Percentiles rank a stretch among this genome's conserved stretches.
Conservation (phyloP, 2,888 invertebrate genomes). For the Spilarctia lutea region DNA sequence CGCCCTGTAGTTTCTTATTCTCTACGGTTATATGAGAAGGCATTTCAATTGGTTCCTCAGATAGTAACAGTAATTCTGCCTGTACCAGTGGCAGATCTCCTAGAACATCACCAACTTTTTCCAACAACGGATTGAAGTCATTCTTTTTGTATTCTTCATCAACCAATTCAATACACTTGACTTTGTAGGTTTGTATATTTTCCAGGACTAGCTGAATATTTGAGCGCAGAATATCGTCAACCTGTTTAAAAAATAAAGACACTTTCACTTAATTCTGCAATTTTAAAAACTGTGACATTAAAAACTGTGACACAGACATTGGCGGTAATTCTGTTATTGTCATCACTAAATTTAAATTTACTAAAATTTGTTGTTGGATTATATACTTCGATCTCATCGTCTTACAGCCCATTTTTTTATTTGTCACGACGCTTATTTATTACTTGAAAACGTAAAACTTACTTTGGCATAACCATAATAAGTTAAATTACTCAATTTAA, state of each 20-base stretch:
- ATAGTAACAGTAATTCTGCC: constrained; percentile 87
- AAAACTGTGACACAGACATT: no score
- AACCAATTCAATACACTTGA: constrained; percentile 86
- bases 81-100: constrained; percentile 90
- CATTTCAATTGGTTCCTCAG: constrained; percentile 80
- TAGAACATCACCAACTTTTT: constrained; percentile 86
- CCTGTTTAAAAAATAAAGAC: constrained; percentile 46
- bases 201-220: constrained; percentile 91
- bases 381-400: no score
- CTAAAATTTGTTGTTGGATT: no score
- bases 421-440: no score
- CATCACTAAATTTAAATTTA: no score
- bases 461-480: no score
- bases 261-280: background rate
- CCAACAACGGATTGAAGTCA: constrained; percentile 81
- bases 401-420: no score
- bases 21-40: constrained; percentile 85
- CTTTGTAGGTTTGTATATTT: constrained; percentile 88
- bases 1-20: constrained; percentile 87
- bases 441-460: no score
- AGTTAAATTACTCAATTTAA: no score
- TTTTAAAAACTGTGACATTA: background rate
- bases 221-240: constrained; percentile 86
- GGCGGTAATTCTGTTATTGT: no score
- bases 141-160: constrained; percentile 83